phyloP scores from a whole-genome alignment of 2,888 invertebrate species.

The Synanthedon vespiformis region DNA sequence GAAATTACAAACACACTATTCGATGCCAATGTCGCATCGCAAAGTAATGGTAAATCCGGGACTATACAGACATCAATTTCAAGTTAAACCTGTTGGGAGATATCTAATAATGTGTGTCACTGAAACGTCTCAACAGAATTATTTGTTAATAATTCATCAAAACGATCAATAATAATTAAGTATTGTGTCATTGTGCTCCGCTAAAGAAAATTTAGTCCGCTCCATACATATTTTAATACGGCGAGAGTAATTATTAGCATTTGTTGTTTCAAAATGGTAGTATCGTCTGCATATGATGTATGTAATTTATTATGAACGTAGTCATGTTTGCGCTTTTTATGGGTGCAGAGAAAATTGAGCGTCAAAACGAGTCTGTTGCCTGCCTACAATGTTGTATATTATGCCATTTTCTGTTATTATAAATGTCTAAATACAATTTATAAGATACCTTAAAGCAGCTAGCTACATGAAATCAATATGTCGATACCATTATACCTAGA shows the following conservation, averaged over 20 bases:
- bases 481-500: too few species aligned
- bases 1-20: neutral
- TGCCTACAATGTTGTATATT: constrained; percentile 32
- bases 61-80: neutral
- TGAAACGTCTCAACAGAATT: constrained; percentile 21
- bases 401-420: neutral
- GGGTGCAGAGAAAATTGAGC: constrained; percentile 41
- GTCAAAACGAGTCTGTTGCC: constrained; percentile 27
- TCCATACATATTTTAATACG: constrained; percentile 28
- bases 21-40: too few species aligned
- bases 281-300: constrained; percentile 36
- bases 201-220: constrained; percentile 19
- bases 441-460: too few species aligned
- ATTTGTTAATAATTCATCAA: constrained; percentile 32
- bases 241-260: constrained; percentile 42
- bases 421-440: neutral
- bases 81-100: neutral
- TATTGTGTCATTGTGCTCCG: constrained; percentile 24
- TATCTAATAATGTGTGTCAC: constrained; percentile 1
- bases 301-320: constrained; percentile 52
- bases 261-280: constrained; percentile 43
- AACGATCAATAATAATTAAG: constrained; percentile 30
- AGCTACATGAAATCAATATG: too few species aligned
- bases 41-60: neutral
- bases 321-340: constrained; percentile 47